Conservation (phyloP, 2,888 invertebrate genomes). For the Chromoteleia sp. region DNA sequence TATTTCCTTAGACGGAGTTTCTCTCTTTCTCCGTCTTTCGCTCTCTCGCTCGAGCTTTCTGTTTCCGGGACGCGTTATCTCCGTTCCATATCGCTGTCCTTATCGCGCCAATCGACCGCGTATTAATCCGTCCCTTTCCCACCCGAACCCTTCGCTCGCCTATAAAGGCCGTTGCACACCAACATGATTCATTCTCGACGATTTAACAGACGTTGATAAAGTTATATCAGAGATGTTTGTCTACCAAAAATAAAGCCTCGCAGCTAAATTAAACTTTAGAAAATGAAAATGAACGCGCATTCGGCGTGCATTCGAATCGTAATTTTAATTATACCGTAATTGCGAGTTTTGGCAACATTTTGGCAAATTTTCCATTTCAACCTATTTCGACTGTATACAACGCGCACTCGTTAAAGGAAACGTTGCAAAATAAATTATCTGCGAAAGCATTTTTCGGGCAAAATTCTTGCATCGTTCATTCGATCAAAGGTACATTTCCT, state of each 20-base stretch:
- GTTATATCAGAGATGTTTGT: slow-evolving; percentile 68
- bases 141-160: slow-evolving; percentile 49
- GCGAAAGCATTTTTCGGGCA: no score
- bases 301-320: slow-evolving; percentile 23
- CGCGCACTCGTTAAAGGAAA: no score
- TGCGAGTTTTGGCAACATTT: no score
- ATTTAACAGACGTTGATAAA: slow-evolving; percentile 71
- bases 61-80: slow-evolving; percentile 44
- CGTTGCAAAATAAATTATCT: no score
- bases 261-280: slow-evolving; percentile 47
- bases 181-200: slow-evolving; percentile 68
- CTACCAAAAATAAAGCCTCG: slow-evolving; percentile 60
- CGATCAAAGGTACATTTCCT: no score
- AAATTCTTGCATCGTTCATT: no score
- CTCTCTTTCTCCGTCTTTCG: no score
- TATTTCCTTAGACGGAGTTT: slow-evolving; percentile 29
- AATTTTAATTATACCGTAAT: slow-evolving; percentile 23
- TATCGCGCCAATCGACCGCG: slow-evolving; percentile 39
- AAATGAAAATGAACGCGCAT: slow-evolving; percentile 55
- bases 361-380: background rate
- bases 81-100: slow-evolving; percentile 20
- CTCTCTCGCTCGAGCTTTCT: slow-evolving; percentile 31
- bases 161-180: slow-evolving; percentile 67
- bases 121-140: slow-evolving; percentile 39
- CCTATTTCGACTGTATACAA: no score